Conservation (phyloP, 2,113 vertebrate genomes). For the Anoura caudifer region DNA sequence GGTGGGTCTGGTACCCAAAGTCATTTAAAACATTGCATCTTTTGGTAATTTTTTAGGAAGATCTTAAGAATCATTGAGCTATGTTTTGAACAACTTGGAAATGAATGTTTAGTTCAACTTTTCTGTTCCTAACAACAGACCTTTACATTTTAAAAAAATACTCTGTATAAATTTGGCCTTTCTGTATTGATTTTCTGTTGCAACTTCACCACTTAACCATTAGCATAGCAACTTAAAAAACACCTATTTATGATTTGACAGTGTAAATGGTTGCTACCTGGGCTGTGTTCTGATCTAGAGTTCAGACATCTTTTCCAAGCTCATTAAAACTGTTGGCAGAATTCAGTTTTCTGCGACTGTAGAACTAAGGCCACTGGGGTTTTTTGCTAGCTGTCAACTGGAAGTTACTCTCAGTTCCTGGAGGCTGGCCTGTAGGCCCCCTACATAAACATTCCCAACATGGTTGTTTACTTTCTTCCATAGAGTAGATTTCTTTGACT, state of each 20-base stretch:
- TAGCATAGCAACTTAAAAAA: not conserved
- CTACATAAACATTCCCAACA: not conserved
- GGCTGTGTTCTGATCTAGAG: not conserved
- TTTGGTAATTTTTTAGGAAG: not conserved
- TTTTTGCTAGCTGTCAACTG: not conserved
- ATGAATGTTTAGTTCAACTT: not conserved
- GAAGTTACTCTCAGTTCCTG: not conserved
- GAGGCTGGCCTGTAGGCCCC: not conserved
- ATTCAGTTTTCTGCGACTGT: not conserved
- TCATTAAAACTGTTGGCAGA: not conserved
- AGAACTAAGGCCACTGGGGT: not conserved
- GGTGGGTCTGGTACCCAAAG: not conserved
- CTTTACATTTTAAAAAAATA: not conserved
- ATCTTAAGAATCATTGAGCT: not conserved
- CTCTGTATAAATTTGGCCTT: not conserved
- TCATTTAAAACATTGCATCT: not conserved
- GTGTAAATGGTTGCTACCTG: not conserved
- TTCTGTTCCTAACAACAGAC: not conserved
- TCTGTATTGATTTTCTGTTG: not conserved
- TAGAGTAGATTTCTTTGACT: not conserved
- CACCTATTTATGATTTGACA: not conserved
- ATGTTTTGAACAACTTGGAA: conserved; percentile 31
- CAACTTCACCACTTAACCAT: not conserved
- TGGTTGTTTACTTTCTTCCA: not conserved
- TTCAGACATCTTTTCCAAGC: not conserved